Conservation (phyloP, 1,140 invertebrate genomes). For the Lasaia peninsularis region DNA sequence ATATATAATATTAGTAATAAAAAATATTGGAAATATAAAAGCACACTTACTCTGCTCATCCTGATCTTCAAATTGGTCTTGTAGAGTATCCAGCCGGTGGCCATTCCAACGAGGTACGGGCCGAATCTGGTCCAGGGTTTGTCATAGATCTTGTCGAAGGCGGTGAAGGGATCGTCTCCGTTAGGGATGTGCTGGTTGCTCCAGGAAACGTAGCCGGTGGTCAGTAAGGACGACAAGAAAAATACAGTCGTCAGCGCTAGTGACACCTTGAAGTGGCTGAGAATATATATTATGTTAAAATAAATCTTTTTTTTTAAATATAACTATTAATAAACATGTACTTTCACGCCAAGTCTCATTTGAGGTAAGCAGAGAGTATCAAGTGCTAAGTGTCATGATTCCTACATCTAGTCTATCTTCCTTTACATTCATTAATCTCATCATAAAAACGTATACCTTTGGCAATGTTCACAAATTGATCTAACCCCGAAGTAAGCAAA, state of each 20-base stretch:
- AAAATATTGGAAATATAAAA: not conserved
- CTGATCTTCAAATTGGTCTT: conserved; percentile 88
- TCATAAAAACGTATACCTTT: too few relatives aligned
- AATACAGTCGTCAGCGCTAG: conserved; percentile 80
- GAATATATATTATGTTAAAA: conserved; percentile 28
- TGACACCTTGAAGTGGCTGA: conserved; percentile 86
- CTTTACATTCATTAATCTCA: too few relatives aligned
- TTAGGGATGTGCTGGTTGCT: conserved; percentile 88
- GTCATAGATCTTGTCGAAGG: conserved; percentile 93
- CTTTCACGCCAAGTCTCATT: too few relatives aligned
- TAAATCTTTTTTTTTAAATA: too few relatives aligned
- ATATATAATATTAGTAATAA: too few relatives aligned
- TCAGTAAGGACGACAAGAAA: conserved; percentile 86
- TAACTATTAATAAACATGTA: too few relatives aligned
- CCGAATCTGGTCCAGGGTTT: conserved; percentile 91
- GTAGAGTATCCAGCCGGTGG: conserved; percentile 88
- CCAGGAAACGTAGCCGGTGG: conserved; percentile 88
- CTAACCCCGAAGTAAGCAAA: too few relatives aligned
- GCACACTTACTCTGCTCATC: conserved; percentile 81
- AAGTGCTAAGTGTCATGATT: too few relatives aligned
- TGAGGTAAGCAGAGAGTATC: too few relatives aligned
- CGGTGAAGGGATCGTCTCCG: conserved; percentile 87
- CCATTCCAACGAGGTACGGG: conserved; percentile 90
- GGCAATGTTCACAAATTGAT: too few relatives aligned
- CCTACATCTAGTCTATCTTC: too few relatives aligned